phyloP scores from a whole-genome alignment of 2,888 invertebrate genomes.

The Lochmaea crataegi region DNA sequence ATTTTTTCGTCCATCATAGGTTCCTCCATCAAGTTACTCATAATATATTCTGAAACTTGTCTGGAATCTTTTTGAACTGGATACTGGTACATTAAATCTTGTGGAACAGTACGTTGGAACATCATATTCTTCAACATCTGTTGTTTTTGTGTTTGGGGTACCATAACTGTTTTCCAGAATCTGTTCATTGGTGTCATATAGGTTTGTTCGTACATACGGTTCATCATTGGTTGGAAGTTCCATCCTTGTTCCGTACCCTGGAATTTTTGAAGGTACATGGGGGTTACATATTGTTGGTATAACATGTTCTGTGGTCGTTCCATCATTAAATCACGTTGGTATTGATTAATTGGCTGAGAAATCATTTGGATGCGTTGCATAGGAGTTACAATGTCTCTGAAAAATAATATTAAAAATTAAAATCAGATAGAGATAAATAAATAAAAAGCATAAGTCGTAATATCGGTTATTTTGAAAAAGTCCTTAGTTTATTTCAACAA shows the following conservation, averaged over 20 bases:
- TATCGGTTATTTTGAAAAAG: too few relatives aligned
- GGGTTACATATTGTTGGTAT: neutral
- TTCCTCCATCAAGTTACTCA: neutral
- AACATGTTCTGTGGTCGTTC: neutral
- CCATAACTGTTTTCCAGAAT: neutral
- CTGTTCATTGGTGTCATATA: neutral
- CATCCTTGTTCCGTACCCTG: neutral
- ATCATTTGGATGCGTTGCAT: too few relatives aligned
- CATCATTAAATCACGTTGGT: neutral
- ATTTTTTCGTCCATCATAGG: neutral
- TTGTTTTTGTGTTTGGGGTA: neutral
- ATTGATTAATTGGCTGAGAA: too few relatives aligned
- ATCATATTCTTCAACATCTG: neutral
- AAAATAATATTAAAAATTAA: too few relatives aligned
- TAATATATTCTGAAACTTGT: neutral
- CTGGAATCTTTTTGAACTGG: neutral
- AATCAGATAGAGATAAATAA: too few relatives aligned
- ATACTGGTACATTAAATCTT: neutral
- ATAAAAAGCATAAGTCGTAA: too few relatives aligned
- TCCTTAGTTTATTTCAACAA: too few relatives aligned
- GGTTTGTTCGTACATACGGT: neutral
- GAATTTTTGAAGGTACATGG: neutral
- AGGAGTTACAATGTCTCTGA: too few relatives aligned
- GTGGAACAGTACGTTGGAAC: neutral
- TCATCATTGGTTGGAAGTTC: neutral